Conservation (phyloP, 2,888 invertebrate genomes). For the Trissoscelio sp. region DNA sequence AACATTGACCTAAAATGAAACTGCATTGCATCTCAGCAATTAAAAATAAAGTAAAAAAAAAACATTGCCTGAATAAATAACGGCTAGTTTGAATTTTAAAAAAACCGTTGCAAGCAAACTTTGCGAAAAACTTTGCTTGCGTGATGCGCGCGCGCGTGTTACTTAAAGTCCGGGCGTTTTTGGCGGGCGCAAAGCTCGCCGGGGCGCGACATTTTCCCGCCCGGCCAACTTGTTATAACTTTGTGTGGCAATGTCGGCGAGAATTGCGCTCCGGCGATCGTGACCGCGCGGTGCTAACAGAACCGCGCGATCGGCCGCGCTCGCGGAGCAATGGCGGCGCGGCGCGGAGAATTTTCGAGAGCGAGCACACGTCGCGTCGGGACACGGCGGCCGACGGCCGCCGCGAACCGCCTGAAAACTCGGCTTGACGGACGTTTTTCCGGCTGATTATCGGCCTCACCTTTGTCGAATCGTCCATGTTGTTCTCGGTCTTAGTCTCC, state of each 20-base stretch:
- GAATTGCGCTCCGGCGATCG: constrained; percentile 79
- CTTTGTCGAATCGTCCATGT: constrained; percentile 82
- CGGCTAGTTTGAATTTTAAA: too few species aligned
- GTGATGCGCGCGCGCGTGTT: constrained; percentile 25
- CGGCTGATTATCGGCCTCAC: constrained; percentile 74
- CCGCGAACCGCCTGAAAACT: constrained; percentile 79
- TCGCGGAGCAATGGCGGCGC: constrained; percentile 33
- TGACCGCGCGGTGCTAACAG: constrained; percentile 76
- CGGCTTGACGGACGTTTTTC: constrained; percentile 80
- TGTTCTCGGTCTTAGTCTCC: constrained; percentile 82
- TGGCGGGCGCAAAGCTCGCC: constrained; percentile 73
- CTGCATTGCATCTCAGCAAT: too few species aligned
- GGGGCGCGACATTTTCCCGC: constrained; percentile 77
- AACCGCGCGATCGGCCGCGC: constrained; percentile 50
- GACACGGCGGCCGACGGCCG: constrained; percentile 76
- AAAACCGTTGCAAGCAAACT: too few species aligned
- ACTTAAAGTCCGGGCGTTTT: constrained; percentile 58
- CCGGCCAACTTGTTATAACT: constrained; percentile 72
- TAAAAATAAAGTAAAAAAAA: too few species aligned
- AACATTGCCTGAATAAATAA: too few species aligned
- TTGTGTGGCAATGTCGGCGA: constrained; percentile 81
- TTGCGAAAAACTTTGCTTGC: too few species aligned
- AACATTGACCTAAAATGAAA: background rate
- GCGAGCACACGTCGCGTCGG: constrained; percentile 73
- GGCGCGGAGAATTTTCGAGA: constrained; percentile 72